phyloP scores from a whole-genome alignment of 2,113 vertebrate genomes.

The Hyaena hyaena region DNA sequence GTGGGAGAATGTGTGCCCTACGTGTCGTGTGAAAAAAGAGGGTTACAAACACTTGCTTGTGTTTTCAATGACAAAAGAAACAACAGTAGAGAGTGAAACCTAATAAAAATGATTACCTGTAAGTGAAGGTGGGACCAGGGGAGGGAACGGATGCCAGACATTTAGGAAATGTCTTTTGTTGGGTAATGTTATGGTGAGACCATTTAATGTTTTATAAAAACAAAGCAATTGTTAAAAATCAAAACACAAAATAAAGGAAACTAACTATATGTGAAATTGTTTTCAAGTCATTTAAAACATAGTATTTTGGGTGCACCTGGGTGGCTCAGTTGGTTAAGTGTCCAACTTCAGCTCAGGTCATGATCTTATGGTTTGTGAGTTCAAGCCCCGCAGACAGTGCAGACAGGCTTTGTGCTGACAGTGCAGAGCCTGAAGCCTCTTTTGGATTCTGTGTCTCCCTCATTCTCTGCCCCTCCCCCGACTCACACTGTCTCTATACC shows the following conservation, averaged over 20 bases:
- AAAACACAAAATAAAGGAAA: neutral
- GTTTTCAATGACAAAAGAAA: neutral
- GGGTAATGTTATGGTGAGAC: neutral
- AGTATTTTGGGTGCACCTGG: too few relatives aligned
- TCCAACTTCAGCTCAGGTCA: too few relatives aligned
- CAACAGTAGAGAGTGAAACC: neutral
- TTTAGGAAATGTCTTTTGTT: neutral
- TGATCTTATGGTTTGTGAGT: too few relatives aligned
- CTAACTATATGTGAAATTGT: neutral
- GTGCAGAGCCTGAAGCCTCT: too few relatives aligned
- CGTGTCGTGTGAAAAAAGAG: neutral
- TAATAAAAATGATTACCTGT: neutral
- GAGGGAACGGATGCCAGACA: neutral
- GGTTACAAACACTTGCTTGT: neutral
- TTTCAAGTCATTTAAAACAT: neutral
- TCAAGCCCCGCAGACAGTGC: too few relatives aligned
- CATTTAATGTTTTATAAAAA: neutral
- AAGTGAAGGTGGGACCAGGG: neutral
- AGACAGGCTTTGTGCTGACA: too few relatives aligned
- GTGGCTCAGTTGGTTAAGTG: too few relatives aligned
- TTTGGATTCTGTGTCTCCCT: too few relatives aligned
- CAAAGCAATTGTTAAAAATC: neutral
- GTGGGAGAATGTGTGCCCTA: neutral
- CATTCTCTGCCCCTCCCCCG: too few relatives aligned
- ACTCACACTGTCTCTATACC: too few relatives aligned